Conservation (phyloP, 1,140 invertebrate species). For the Sinella curviseta region DNA sequence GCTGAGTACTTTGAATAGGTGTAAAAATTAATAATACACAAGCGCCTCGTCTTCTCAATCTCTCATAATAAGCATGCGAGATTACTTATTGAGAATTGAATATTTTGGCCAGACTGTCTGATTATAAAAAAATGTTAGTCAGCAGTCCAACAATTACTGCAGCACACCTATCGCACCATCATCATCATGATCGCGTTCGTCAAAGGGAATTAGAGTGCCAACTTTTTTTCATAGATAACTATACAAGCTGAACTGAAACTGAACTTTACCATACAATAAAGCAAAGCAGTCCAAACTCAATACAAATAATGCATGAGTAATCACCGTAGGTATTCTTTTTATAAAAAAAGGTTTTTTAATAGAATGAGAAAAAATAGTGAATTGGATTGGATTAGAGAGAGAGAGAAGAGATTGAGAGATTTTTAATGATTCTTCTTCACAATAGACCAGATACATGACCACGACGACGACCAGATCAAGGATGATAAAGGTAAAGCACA, state of each 20-base stretch:
- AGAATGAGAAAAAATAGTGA: background rate
- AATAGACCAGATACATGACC: background rate
- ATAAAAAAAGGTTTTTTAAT: background rate
- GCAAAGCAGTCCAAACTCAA: background rate
- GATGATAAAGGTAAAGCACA: background rate
- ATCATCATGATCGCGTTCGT: background rate
- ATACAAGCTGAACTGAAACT: background rate
- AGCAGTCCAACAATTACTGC: background rate
- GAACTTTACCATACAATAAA: background rate
- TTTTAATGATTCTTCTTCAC: background rate
- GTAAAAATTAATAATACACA: background rate
- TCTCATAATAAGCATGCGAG: background rate
- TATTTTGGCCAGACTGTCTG: background rate
- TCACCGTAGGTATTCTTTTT: background rate
- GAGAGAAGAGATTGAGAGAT: background rate
- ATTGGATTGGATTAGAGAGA: background rate
- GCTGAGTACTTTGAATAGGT: no score
- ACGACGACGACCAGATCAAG: background rate
- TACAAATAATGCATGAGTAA: background rate
- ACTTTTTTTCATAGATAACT: background rate
- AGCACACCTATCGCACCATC: background rate
- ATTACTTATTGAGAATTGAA: background rate
- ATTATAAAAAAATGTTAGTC: slow-evolving; percentile 2
- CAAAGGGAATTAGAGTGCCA: background rate
- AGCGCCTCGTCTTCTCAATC: background rate